Conservation (phyloP, 1,140 invertebrate species). For the Nasonia giraulti region DNA sequence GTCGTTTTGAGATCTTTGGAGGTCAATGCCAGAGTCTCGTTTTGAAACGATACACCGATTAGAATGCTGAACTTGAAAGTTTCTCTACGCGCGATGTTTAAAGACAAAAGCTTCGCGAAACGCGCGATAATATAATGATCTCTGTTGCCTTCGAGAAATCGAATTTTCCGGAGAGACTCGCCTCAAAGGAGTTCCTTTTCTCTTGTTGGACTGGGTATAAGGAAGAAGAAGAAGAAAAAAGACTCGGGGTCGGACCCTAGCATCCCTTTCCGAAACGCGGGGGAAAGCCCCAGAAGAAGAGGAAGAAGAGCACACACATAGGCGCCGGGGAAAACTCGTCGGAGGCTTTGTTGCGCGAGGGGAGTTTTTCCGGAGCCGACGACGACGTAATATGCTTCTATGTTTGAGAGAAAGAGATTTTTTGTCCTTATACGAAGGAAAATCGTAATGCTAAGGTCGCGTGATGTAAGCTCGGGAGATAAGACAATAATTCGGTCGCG, state of each 20-base stretch:
- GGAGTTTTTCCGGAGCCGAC: background rate
- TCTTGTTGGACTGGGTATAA: background rate
- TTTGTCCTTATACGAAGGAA: background rate
- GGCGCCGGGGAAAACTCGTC: constrained; percentile 1
- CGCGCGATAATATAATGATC: too few species aligned
- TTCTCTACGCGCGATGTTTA: background rate
- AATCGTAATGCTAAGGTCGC: too few species aligned
- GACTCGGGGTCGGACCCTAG: background rate
- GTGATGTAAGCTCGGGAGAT: too few species aligned
- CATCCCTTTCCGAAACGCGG: background rate
- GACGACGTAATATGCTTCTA: background rate
- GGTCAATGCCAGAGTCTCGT: background rate
- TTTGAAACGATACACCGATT: background rate
- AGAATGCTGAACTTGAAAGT: background rate
- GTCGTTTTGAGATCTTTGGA: background rate
- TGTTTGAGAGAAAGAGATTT: background rate
- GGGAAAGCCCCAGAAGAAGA: background rate
- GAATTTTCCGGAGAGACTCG: background rate
- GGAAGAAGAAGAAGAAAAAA: background rate
- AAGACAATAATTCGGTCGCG: too few species aligned
- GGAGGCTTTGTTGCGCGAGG: constrained; percentile 19
- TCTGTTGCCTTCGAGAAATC: background rate
- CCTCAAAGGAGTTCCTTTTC: background rate
- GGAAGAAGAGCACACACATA: too few species aligned
- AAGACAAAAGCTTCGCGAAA: background rate